Evolutionary conservation across 1,140 invertebrate genomes (phyloP), one percentile per base, ranked within the genome.

Genomic region (Atta texana): DNA sequence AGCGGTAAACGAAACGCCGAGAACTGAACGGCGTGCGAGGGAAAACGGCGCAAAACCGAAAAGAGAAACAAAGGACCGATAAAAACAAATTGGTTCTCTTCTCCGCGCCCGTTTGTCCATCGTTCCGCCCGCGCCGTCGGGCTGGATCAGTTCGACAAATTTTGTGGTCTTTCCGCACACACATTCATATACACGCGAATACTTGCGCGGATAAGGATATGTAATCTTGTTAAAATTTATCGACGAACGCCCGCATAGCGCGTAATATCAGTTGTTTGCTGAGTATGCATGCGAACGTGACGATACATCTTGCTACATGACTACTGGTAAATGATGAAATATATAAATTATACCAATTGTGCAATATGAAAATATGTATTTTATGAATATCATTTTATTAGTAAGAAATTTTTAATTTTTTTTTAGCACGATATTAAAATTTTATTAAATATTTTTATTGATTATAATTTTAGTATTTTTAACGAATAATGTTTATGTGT

Each of bases 51-150:
- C 78, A 74, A 84, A 88, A 88, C 69, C 77, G 85, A 89, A 87
- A 89, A 88, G 90, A 88, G 88, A 91, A 91, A 91, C 90, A 91
- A 91, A 91, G 90, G 88, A 84, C 84, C 88, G 90, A 91, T 91
- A 91, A 91, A 91, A 91, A 91, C 90, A 90, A 91, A 92, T 91
- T 91, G 89, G 88, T 91, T 87, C 63, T 87, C 66, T 74, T 88
- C 80, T 76, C 78, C 72, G 72, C 57, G 39, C 51, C 76, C 64
- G 53, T 88, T 84, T 91, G 71, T 88, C 82, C 87, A 77, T 84
- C 72, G 71, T 87, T 84, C 7, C 63, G 31, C 31, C 31, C 31
- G 31, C 69, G 71, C 64, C 75, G 28, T 49, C 61, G 75, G 74
- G 82, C 82, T 88, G 69, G 80, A 89, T 91, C 66, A 66, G 71